A percentile compares a stretch with the other conserved stretches of the same genome.
These are phyloP conservation scores for Tachysurus fulvidraco DNA, from an alignment of 2,113 vertebrate species.

Conservation along the genomic window DNA sequence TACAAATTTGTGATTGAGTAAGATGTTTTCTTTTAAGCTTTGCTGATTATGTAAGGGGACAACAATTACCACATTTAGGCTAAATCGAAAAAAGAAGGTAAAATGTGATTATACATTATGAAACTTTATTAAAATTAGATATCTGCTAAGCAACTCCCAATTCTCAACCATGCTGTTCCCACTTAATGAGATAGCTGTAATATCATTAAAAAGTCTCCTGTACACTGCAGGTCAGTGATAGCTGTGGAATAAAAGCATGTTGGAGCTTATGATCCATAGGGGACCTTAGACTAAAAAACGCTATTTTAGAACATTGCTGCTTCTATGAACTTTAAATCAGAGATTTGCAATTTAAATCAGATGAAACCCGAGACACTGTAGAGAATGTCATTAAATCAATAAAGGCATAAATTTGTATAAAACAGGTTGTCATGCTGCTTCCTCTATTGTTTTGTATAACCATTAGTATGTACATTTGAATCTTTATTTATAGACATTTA, in stretches of 20 bases:
- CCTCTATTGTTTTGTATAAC: too few relatives aligned
- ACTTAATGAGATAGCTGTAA: neutral
- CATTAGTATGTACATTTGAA: too few relatives aligned
- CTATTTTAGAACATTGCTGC: neutral
- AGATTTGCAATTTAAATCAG: neutral
- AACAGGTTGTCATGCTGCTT: neutral
- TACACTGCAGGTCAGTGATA: neutral
- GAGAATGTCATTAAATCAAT: neutral
- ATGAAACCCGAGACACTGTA: neutral
- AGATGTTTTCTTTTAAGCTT: neutral
- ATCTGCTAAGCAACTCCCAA: neutral
- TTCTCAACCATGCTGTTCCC: neutral
- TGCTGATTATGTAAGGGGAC: neutral
- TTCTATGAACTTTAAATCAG: neutral
- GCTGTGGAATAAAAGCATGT: neutral
- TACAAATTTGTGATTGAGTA: neutral
- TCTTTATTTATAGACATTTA: too few relatives aligned
- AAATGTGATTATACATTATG: neutral
- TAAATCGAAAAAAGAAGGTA: neutral
- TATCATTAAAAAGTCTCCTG: neutral
- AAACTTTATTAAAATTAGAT: conserved; percentile 2
- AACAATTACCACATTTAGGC: neutral
- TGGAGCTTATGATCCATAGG: neutral
- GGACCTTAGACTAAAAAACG: neutral
- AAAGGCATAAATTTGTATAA: neutral